phyloP scores from a whole-genome alignment of 2,888 invertebrate species.

The Augiades crinisus region DNA sequence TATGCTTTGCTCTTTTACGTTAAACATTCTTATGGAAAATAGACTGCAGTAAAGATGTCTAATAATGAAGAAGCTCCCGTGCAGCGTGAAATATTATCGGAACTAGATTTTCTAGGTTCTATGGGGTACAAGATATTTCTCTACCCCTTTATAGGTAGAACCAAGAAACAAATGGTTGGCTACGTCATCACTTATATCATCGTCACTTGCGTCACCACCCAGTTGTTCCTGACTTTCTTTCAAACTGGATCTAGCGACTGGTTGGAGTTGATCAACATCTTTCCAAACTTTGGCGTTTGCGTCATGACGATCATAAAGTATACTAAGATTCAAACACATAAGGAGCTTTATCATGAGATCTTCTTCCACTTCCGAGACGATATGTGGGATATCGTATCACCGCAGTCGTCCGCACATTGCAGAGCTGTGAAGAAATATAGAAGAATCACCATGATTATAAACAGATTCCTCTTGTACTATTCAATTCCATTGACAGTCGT shows the following conservation, averaged over 20 bases:
- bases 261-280: slow-evolving; percentile 57
- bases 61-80: background rate
- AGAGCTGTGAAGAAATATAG: slow-evolving; percentile 46
- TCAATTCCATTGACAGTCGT: slow-evolving; percentile 44
- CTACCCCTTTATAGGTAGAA: slow-evolving; percentile 51
- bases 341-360: slow-evolving; percentile 46
- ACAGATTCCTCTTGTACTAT: slow-evolving; percentile 52
- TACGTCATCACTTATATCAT: slow-evolving; percentile 42
- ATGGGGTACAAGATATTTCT: slow-evolving; percentile 51
- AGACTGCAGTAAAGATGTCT: background rate
- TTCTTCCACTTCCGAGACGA: slow-evolving; percentile 49
- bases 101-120: slow-evolving; percentile 47
- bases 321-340: slow-evolving; percentile 47
- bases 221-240: slow-evolving; percentile 49
- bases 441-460: slow-evolving; percentile 39
- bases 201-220: slow-evolving; percentile 45
- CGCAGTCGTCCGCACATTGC: slow-evolving; percentile 40
- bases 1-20: background rate
- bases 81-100: slow-evolving; percentile 39
- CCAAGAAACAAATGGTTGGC: slow-evolving; percentile 39
- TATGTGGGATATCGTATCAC: slow-evolving; percentile 49
- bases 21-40: background rate
- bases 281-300: slow-evolving; percentile 61
- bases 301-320: slow-evolving; percentile 56
- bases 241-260: slow-evolving; percentile 47